Evolutionary conservation across 2,888 invertebrate genomes (phyloP).

Genomic region (Mythimna impura): DNA sequence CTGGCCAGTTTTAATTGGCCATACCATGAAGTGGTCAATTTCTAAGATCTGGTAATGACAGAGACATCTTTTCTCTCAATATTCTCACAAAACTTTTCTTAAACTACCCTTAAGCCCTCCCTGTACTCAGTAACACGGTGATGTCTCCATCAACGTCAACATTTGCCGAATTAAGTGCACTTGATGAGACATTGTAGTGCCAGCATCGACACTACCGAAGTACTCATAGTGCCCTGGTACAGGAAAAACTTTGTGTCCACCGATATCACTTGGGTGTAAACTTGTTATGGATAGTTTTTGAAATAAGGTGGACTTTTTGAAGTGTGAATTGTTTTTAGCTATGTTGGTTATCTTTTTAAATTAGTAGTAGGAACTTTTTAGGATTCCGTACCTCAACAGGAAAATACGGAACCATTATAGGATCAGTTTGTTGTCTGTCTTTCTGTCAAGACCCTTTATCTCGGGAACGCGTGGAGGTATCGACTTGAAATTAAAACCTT

Average conservation of each 20-base stretch:
- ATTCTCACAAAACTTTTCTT: not conserved
- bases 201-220: not conserved
- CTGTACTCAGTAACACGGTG: conserved; percentile 36
- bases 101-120: conserved; percentile 3
- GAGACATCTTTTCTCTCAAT: too few relatives aligned
- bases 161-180: conserved; percentile 59
- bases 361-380: too few relatives aligned
- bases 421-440: too few relatives aligned
- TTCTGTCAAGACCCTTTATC: too few relatives aligned
- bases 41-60: too few relatives aligned
- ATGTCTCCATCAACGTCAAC: conserved; percentile 44
- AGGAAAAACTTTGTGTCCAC: conserved; percentile 15
- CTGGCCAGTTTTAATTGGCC: too few relatives aligned
- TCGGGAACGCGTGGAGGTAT: too few relatives aligned
- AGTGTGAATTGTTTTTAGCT: not conserved
- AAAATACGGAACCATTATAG: too few relatives aligned
- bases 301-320: not conserved
- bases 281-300: not conserved
- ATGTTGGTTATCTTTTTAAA: too few relatives aligned
- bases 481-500: too few relatives aligned
- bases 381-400: too few relatives aligned
- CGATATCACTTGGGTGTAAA: not conserved
- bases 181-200: conserved; percentile 30
- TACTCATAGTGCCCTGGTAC: not conserved
- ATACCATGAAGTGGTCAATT: too few relatives aligned